Evolutionary conservation across 1,140 invertebrate species (phyloP).

Genomic region (Drosophila santomea): DNA sequence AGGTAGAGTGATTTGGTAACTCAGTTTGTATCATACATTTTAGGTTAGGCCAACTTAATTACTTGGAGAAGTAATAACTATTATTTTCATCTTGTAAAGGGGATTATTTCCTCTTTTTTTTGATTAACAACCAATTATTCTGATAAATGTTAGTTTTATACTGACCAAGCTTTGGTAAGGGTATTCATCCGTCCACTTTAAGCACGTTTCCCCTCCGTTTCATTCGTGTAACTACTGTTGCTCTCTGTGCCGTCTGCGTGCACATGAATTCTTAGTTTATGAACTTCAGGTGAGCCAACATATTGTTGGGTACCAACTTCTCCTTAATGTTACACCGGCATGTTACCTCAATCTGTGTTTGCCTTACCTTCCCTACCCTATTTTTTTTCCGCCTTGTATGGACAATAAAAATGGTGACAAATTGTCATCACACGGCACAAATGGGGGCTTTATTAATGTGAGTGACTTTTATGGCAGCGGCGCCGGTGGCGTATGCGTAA

Average conservation of each 20-base stretch:
- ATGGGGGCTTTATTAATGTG: slow-evolving; percentile 71
- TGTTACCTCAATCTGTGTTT: slow-evolving; percentile 57
- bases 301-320: slow-evolving; percentile 27
- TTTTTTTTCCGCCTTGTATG: slow-evolving; percentile 13
- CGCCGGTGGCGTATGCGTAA: slow-evolving; percentile 68
- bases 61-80: neutral
- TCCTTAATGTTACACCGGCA: slow-evolving; percentile 50
- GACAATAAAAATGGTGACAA: slow-evolving; percentile 79
- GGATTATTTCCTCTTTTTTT: too few relatives aligned
- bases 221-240: slow-evolving; percentile 21
- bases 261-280: slow-evolving; percentile 80
- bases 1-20: slow-evolving; percentile 18
- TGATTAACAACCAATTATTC: too few relatives aligned
- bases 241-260: slow-evolving; percentile 36
- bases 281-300: slow-evolving; percentile 56
- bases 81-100: too few relatives aligned
- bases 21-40: neutral
- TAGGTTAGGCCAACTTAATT: too few relatives aligned
- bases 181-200: neutral
- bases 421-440: slow-evolving; percentile 72
- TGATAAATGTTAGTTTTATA: too few relatives aligned
- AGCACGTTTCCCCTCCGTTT: neutral
- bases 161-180: neutral
- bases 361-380: slow-evolving; percentile 8
- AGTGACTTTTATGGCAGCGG: slow-evolving; percentile 61